Base-by-base conservation (phyloP, 2,888 invertebrate genomes). In the Keiferia lycopersicella region DNA sequence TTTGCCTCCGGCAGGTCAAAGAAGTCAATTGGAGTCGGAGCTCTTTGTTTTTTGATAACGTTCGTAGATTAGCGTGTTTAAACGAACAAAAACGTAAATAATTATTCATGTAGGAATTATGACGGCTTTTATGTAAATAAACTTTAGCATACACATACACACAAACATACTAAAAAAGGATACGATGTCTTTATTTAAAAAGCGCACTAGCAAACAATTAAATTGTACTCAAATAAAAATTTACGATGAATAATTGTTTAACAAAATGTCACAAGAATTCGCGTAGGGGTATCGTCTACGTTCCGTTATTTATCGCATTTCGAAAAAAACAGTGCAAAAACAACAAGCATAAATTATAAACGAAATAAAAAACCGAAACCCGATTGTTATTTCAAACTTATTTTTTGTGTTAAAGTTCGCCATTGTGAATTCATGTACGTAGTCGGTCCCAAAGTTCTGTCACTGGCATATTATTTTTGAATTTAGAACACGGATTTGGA, bases 11-110 rank as follows among this genome's bases (percentile, higher is more conserved):
- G 20, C 11, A 56, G 56, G 56, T 56, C 56, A 56, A 56, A 56
- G 26, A 26, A 56, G 56, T 56, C 56, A 30, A 34, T 14, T 26
- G 22, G 56, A 56, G 26, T 56, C 56, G 26, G 10, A 30, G 26
- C 56, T 56, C 56, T 56, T 56, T 56, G 56, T 56, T 56, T 56
- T 56, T 30, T 30, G 56, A 56, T 56, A 56, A 56, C 16, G 30
- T 30, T 30, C 56, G 56, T 10, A 56, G 56, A 56, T 56, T 34
- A 56, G 26, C 56, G 45, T 45, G n/a, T 45, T 45, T 16, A 16
- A 45, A 45, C 16, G 45, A 45, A 45, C 45, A 45, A 16, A 45
- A 45, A 45, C 45, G 16, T 16, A 16, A 45, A 45, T n/a, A 45
- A 45, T 41, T 14, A 41, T 41, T 41, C 41, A 41, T n/a, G n/a